A percentile compares a stretch with the other conserved stretches of the same genome.
Evolutionary conservation across 2,888 invertebrate genomes (phyloP).

Genomic region (Philonicus albiceps): DNA sequence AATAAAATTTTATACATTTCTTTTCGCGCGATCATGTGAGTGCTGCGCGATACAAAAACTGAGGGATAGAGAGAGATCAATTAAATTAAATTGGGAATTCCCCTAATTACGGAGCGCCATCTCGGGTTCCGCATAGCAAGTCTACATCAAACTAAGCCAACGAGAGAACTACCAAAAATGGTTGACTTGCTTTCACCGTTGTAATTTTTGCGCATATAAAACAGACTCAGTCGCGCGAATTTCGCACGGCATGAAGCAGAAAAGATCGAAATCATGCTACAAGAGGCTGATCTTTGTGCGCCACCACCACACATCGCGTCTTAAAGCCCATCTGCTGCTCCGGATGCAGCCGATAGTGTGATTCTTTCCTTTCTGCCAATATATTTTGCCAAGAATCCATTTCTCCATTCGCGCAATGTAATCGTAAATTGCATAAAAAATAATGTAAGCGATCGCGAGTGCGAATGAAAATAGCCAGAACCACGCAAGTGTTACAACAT

Average conservation of each 20-base stretch:
- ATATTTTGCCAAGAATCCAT: background rate
- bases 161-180: background rate
- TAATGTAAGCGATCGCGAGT: background rate
- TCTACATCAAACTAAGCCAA: background rate
- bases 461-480: background rate
- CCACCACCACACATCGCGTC: background rate
- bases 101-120: background rate
- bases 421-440: background rate
- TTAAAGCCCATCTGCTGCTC: background rate
- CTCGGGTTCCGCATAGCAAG: background rate
- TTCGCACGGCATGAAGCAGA: background rate
- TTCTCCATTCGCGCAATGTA: background rate
- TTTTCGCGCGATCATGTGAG: background rate
- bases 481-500: background rate
- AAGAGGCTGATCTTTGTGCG: background rate
- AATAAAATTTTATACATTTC: background rate
- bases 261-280: background rate
- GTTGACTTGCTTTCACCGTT: background rate
- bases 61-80: background rate
- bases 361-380: background rate
- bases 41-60: background rate
- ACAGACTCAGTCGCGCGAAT: background rate
- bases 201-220: background rate
- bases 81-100: background rate
- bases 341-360: background rate